Percentiles rank a stretch among this genome's conserved stretches.
These are phyloP conservation scores for Colletes collaris DNA, from an alignment of 2,888 invertebrate genomes.

Conservation along the genomic window DNA sequence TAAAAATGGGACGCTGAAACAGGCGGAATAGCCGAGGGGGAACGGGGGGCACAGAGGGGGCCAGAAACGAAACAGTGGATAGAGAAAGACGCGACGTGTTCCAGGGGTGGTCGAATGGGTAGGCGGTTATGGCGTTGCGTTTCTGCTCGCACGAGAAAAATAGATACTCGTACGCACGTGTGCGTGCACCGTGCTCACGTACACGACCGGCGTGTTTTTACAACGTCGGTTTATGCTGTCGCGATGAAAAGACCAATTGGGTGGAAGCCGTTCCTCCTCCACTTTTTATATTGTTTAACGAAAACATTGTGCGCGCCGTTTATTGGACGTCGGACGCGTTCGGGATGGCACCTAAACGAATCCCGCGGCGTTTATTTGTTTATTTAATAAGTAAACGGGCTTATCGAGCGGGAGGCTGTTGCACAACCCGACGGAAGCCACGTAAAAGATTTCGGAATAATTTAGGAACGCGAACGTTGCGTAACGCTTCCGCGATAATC, in stretches of 20 bases:
- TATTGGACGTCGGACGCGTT: too few species aligned
- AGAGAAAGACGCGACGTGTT: slow-evolving; percentile 35
- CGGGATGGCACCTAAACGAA: too few species aligned
- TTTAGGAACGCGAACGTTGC: background rate
- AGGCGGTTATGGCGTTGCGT: slow-evolving; percentile 67
- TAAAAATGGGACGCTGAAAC: slow-evolving; percentile 65
- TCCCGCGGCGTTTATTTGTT: too few species aligned
- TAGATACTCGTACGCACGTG: slow-evolving; percentile 43
- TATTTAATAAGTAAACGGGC: too few species aligned
- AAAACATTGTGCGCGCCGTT: too few species aligned
- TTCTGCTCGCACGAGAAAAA: slow-evolving; percentile 58
- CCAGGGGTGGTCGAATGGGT: slow-evolving; percentile 61
- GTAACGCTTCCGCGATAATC: background rate
- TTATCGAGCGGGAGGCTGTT: too few species aligned
- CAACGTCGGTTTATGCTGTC: slow-evolving; percentile 39
- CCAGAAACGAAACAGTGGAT: background rate
- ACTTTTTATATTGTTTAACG: background rate
- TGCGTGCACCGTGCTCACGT: slow-evolving; percentile 14
- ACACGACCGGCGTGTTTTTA: slow-evolving; percentile 44
- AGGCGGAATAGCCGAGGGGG: slow-evolving; percentile 32
- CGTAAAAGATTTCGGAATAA: too few species aligned
- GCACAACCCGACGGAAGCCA: too few species aligned
- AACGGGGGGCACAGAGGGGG: background rate
- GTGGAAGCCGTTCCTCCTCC: background rate
- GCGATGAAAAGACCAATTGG: slow-evolving; percentile 10